These are phyloP conservation scores for Notothenia coriiceps DNA, from an alignment of 2,113 vertebrate species.

Conservation along the genomic window DNA sequence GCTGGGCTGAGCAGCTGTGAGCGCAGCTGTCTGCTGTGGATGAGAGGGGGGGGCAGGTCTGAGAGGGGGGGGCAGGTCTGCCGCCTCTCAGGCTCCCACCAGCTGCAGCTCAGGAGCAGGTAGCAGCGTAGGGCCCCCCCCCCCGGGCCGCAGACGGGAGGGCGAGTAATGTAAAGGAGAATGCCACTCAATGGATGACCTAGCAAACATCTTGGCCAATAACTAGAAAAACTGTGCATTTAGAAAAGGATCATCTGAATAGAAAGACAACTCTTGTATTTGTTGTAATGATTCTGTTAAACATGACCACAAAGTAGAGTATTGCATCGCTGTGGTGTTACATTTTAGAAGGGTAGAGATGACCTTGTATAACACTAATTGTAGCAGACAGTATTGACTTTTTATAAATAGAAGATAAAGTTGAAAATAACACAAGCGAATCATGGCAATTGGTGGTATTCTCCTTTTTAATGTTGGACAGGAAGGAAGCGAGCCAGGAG, in stretches of 20 bases:
- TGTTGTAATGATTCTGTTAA: conserved; percentile 32
- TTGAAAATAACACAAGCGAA: conserved; percentile 46
- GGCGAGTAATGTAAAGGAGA: conserved; percentile 64
- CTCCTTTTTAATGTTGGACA: conserved; percentile 63
- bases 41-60: conserved; percentile 52
- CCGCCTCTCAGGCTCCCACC: conserved; percentile 44
- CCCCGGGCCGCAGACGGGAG: conserved; percentile 26
- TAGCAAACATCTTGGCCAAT: conserved; percentile 37
- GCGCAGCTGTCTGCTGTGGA: conserved; percentile 57
- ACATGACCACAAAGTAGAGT: conserved; percentile 19
- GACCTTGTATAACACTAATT: not conserved
- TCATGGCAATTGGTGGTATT: conserved; percentile 64
- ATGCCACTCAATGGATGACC: conserved; percentile 67
- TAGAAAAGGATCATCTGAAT: conserved; percentile 36
- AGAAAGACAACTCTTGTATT: conserved; percentile 44
- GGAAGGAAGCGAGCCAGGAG: conserved; percentile 55
- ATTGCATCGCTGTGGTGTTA: conserved; percentile 9
- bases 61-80: conserved; percentile 41
- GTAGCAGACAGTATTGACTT: conserved; percentile 49
- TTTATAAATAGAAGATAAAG: conserved; percentile 13
- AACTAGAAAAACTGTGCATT: conserved; percentile 69
- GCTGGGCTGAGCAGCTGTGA: conserved; percentile 52
- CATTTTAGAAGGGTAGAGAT: not conserved
- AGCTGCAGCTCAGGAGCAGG: conserved; percentile 43
- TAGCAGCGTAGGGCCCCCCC: conserved; percentile 10